Percentiles rank a stretch among this genome's conserved stretches.
Conservation (phyloP, 2,113 vertebrate genomes). For the Rhea pennata region DNA sequence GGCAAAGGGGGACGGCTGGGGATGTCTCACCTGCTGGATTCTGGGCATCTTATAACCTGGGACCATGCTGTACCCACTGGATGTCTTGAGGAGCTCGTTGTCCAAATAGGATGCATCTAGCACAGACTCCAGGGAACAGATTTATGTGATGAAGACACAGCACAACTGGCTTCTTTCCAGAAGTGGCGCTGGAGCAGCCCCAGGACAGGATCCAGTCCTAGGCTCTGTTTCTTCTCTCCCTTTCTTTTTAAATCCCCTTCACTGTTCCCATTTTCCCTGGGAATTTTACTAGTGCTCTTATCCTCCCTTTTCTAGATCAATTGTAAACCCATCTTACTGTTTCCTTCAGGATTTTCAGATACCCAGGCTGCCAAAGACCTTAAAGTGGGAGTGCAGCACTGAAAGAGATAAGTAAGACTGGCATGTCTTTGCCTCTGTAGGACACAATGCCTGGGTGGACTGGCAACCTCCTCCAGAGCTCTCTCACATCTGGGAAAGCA, state of each 20-base stretch:
- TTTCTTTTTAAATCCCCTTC: neutral
- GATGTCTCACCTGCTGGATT: neutral
- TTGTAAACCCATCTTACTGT: neutral
- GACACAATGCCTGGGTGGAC: neutral
- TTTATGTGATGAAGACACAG: neutral
- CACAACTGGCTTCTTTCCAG: neutral
- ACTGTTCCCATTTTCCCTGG: neutral
- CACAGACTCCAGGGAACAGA: neutral
- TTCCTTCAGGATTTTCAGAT: neutral
- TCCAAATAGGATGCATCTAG: neutral
- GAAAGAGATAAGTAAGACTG: neutral
- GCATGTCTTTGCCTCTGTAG: neutral
- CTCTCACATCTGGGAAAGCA: neutral
- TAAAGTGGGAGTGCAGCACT: neutral
- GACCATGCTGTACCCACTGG: neutral
- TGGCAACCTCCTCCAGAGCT: neutral
- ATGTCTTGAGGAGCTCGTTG: neutral
- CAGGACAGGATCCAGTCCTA: neutral
- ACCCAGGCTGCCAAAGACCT: neutral
- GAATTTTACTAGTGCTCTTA: neutral
- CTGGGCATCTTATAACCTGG: neutral
- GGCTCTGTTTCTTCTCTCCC: neutral
- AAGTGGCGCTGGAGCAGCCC: neutral
- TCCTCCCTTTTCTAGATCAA: neutral
- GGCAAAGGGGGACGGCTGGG: neutral